These are phyloP conservation scores for Diglossa cyanea DNA, from an alignment of 2,797 vertebrate genomes.

Conservation along the genomic window DNA sequence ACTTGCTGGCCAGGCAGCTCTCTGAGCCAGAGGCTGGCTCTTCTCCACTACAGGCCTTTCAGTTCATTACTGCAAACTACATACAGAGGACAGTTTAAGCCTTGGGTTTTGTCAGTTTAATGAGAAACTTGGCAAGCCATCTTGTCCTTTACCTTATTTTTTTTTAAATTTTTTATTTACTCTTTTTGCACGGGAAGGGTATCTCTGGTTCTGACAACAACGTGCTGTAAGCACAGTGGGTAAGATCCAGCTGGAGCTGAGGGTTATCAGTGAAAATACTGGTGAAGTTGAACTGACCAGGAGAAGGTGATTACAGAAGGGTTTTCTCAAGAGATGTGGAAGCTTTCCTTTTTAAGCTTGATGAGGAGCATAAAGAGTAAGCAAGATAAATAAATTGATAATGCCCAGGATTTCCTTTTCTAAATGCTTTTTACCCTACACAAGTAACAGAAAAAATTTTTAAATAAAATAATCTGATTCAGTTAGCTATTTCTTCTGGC, in stretches of 20 bases:
- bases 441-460: background rate
- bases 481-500: background rate
- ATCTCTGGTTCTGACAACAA: background rate
- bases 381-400: background rate
- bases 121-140: background rate
- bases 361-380: background rate
- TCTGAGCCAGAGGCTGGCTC: background rate
- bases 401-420: background rate
- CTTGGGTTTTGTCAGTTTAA: background rate
- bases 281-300: background rate
- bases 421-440: background rate
- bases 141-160: background rate
- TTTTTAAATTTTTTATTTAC: fast-evolving
- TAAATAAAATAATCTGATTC: background rate
- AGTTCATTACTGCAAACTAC: background rate
- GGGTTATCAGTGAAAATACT: background rate
- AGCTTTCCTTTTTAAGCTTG: background rate
- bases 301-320: background rate
- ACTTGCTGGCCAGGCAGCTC: fast-evolving
- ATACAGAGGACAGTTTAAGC: background rate
- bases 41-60: background rate
- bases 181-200: background rate
- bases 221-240: fast-evolving
- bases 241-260: background rate
- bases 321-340: background rate